These are phyloP conservation scores for Rhagonycha fulva DNA, from an alignment of 2,888 invertebrate genomes.

Conservation along the genomic window DNA sequence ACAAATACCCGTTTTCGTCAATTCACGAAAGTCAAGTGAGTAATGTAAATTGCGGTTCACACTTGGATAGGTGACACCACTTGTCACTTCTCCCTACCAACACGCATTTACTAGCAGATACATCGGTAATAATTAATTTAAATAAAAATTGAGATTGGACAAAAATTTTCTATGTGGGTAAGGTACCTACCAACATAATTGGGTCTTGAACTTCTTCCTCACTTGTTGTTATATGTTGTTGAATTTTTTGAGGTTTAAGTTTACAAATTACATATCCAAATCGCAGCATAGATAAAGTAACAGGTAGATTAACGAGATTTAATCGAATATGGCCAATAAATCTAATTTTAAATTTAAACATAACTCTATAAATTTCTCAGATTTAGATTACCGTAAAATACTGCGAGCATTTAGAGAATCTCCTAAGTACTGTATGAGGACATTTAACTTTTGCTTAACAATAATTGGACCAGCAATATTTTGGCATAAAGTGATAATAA, in stretches of 20 bases:
- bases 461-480: conserved; percentile 37
- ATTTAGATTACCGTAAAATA: conserved; percentile 47
- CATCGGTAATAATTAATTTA: neutral
- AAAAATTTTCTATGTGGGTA: neutral
- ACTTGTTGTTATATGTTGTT: conserved; percentile 31
- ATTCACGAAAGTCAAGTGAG: too few species aligned
- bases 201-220: conserved; percentile 33
- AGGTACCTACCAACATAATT: conserved; percentile 16
- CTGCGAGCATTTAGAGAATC: conserved; percentile 46
- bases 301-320: conserved; percentile 44
- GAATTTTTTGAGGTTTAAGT: conserved; percentile 39
- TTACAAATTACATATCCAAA: conserved; percentile 49
- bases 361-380: neutral
- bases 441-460: conserved; percentile 44
- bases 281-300: conserved; percentile 52
- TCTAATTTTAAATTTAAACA: conserved; percentile 37
- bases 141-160: neutral
- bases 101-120: too few species aligned
- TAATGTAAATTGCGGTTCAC: too few species aligned
- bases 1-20: too few species aligned
- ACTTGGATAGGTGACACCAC: too few species aligned
- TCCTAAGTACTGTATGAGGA: conserved; percentile 52
- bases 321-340: conserved; percentile 54
- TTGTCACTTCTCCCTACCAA: too few species aligned
- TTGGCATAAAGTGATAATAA: conserved; percentile 40